A percentile compares a stretch with the other conserved stretches of the same genome.
Evolutionary conservation across 1,140 invertebrate genomes (phyloP).

Genomic region (Armadillidium nasatum): DNA sequence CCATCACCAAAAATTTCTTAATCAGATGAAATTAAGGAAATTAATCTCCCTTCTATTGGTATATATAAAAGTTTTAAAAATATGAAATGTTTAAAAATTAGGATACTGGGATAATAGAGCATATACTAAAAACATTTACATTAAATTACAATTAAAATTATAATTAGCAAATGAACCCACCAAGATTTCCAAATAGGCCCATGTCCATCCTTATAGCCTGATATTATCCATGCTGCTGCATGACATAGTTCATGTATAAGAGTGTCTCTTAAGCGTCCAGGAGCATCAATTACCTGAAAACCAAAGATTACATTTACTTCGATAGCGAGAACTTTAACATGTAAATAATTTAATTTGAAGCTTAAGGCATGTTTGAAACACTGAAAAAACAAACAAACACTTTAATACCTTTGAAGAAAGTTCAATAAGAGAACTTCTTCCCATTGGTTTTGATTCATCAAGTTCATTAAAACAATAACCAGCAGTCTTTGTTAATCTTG

Average conservation of each 20-base stretch:
- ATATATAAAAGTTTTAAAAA: background rate
- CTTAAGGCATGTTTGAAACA: constrained; percentile 44
- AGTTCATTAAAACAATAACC: constrained; percentile 61
- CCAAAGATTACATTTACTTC: too few relatives aligned
- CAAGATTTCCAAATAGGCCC: constrained; percentile 77
- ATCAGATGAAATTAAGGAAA: background rate
- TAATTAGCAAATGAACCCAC: constrained; percentile 52
- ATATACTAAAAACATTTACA: constrained; percentile 54
- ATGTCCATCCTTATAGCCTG: constrained; percentile 68
- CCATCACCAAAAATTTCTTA: too few relatives aligned
- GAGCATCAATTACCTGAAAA: constrained; percentile 58
- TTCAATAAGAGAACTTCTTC: constrained; percentile 53
- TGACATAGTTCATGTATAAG: constrained; percentile 89
- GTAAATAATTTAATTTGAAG: constrained; percentile 6
- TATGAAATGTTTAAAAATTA: too few relatives aligned
- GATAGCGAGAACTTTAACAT: background rate
- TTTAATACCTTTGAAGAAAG: constrained; percentile 58
- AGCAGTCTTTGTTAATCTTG: constrained; percentile 69
- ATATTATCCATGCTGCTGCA: constrained; percentile 78
- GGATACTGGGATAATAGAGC: background rate
- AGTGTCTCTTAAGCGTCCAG: constrained; percentile 76
- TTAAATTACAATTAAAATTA: constrained; percentile 26
- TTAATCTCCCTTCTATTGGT: background rate
- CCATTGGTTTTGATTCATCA: constrained; percentile 48
- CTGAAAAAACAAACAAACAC: too few relatives aligned